Conservation (phyloP, 2,113 vertebrate species). For the Morone chrysops region DNA sequence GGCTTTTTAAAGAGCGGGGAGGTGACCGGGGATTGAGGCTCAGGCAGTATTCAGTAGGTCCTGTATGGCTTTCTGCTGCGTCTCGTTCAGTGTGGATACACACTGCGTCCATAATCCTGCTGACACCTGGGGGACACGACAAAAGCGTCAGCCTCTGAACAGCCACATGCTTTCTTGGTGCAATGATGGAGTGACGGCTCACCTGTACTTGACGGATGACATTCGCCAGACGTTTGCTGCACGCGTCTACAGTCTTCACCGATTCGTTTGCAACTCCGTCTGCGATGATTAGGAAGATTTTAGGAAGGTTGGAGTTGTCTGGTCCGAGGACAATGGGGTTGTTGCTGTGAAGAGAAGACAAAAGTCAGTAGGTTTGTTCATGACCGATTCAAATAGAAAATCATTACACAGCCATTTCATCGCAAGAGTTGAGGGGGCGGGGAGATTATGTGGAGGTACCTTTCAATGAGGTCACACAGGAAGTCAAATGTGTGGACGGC, state of each 20-base stretch:
- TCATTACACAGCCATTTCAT: background rate
- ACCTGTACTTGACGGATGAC: conserved; percentile 99
- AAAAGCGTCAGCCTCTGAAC: background rate
- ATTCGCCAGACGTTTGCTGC: conserved; percentile 95
- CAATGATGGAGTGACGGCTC: background rate
- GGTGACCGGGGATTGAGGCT: conserved; percentile 80
- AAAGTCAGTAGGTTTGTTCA: background rate
- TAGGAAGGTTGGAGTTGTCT: conserved; percentile 96
- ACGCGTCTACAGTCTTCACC: conserved; percentile 93
- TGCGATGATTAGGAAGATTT: conserved; percentile 96
- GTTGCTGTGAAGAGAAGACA: conserved; percentile 85
- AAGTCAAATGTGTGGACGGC: conserved; percentile 97
- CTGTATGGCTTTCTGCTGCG: conserved; percentile 96
- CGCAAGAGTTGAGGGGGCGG: no score
- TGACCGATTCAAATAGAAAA: background rate
- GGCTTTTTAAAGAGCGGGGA: conserved; percentile 56
- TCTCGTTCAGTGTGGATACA: conserved; percentile 92
- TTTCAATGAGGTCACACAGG: conserved; percentile 97
- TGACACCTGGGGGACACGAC: conserved; percentile 85
- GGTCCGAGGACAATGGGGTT: conserved; percentile 95
- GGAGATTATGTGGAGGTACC: conserved; percentile 71
- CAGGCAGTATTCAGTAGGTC: conserved; percentile 96
- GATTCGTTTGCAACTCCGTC: conserved; percentile 95
- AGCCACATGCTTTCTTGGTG: no score
- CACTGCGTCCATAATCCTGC: conserved; percentile 96